Conservation (phyloP, 1,140 invertebrate genomes). For the Copidosoma floridanum region DNA sequence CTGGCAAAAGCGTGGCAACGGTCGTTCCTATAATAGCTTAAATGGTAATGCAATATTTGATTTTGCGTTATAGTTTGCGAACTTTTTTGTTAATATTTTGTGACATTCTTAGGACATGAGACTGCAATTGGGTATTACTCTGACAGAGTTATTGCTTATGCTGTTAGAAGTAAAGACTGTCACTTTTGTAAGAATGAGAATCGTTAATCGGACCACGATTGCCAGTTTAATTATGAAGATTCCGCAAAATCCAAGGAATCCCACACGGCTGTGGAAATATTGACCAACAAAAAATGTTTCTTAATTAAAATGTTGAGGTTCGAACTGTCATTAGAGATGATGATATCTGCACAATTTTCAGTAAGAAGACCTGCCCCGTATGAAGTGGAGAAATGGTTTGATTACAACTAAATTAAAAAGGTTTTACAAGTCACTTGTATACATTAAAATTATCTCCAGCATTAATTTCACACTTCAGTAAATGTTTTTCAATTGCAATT, state of each 20-base stretch:
- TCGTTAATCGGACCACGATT: slow-evolving; percentile 21
- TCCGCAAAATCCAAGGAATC: slow-evolving; percentile 32
- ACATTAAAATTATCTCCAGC: no score
- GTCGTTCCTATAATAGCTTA: not conserved
- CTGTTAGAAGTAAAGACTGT: no score
- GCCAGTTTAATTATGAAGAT: no score
- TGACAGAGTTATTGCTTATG: no score
- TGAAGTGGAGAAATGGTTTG: slow-evolving; percentile 23
- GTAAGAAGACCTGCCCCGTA: slow-evolving; percentile 17
- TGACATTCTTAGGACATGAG: no score
- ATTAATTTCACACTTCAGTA: slow-evolving; percentile 17
- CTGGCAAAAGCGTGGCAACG: not conserved
- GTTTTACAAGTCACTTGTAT: no score
- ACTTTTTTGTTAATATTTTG: not conserved
- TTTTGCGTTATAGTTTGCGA: not conserved
- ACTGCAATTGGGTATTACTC: slow-evolving; percentile 2
- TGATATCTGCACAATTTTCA: slow-evolving; percentile 27
- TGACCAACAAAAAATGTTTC: slow-evolving; percentile 20
- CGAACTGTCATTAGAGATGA: slow-evolving; percentile 29
- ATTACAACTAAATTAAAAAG: slow-evolving; percentile 24
- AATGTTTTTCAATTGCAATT: slow-evolving; percentile 20
- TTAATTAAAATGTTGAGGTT: slow-evolving; percentile 17
- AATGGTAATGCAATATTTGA: not conserved
- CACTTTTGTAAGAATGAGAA: not conserved
- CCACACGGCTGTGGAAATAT: slow-evolving; percentile 29